Percentiles rank a stretch among this genome's conserved stretches.
Evolutionary conservation across 2,888 invertebrate genomes (phyloP).

Genomic region (Tuberolachnus salignus): DNA sequence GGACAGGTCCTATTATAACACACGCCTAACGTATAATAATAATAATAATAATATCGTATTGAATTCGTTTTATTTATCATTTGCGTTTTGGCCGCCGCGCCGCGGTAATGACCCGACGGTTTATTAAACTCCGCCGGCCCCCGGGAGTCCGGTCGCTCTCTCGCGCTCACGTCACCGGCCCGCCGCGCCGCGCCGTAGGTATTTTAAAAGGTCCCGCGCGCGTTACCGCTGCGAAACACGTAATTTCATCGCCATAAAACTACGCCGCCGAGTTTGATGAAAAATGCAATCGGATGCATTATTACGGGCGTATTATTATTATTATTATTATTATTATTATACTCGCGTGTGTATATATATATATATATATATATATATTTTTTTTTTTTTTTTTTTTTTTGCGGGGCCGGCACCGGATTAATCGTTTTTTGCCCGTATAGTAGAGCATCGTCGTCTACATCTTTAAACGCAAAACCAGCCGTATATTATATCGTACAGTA

Average conservation of each 20-base stretch:
- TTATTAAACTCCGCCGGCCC: too few relatives aligned
- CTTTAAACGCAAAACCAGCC: background rate
- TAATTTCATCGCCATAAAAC: slow-evolving; percentile 48
- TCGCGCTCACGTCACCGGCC: background rate
- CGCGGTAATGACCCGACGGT: too few relatives aligned
- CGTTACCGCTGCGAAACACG: too few relatives aligned
- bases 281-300: slow-evolving; percentile 39
- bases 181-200: background rate
- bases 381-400: too few relatives aligned
- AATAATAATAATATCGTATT: too few relatives aligned
- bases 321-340: background rate
- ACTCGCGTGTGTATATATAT: too few relatives aligned
- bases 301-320: background rate
- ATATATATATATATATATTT: too few relatives aligned
- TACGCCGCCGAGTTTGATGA: slow-evolving; percentile 10
- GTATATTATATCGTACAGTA: background rate
- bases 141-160: too few relatives aligned
- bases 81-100: background rate
- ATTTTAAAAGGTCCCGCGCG: slow-evolving; percentile 46
- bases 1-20: background rate
- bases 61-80: slow-evolving; percentile 22
- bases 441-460: background rate
- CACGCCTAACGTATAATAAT: background rate
- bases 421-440: slow-evolving; percentile 9
- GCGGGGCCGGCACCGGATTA: slow-evolving; percentile 9